Evolutionary conservation across 2,797 vertebrate species (phyloP).

Genomic region (Cossypha heuglini): DNA sequence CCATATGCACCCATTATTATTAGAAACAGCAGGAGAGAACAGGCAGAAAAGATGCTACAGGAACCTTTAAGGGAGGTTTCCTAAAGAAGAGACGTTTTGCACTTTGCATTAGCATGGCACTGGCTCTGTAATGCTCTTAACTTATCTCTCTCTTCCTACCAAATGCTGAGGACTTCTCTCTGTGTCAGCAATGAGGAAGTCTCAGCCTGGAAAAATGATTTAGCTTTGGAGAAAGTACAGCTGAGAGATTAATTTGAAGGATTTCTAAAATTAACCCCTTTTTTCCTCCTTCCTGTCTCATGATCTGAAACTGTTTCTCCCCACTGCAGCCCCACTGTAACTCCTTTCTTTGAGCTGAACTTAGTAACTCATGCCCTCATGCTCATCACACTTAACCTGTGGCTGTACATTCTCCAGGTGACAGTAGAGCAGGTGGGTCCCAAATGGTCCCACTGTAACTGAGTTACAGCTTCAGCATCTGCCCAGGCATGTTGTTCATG

Average conservation of each 20-base stretch:
- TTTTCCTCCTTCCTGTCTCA: background rate
- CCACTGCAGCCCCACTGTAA: background rate
- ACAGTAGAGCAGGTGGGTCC: background rate
- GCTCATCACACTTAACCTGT: background rate
- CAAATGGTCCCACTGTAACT: background rate
- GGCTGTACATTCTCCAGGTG: background rate
- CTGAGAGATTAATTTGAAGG: background rate
- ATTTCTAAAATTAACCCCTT: background rate
- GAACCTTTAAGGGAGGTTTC: background rate
- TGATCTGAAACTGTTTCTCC: background rate
- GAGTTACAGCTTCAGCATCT: background rate
- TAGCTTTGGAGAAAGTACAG: background rate
- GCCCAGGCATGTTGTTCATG: background rate
- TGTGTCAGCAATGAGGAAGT: background rate
- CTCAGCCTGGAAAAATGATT: background rate
- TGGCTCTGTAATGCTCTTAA: background rate
- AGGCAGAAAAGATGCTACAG: background rate
- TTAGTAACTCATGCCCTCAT: background rate
- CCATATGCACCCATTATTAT: conserved; percentile 44
- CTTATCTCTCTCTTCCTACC: background rate
- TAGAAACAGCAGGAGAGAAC: conserved; percentile 16
- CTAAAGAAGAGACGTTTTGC: background rate
- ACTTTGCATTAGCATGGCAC: background rate
- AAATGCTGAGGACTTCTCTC: background rate
- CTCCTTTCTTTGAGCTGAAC: background rate